phyloP scores from a whole-genome alignment of 2,113 vertebrate species.

The Pseudopodoces humilis region DNA sequence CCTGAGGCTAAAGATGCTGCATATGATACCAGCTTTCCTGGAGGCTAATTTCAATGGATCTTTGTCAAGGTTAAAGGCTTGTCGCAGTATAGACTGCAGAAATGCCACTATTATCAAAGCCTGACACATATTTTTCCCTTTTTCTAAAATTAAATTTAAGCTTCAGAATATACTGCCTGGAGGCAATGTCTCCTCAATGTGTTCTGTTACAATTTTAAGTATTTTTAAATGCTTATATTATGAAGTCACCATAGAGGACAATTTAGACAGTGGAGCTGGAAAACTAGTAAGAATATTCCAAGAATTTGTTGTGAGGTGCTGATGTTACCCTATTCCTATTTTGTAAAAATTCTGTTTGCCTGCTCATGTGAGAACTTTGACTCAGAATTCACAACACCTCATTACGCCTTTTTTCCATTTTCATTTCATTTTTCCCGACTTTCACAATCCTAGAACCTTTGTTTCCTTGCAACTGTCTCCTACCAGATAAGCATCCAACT shows the following conservation, averaged over 20 bases:
- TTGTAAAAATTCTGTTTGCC: not conserved
- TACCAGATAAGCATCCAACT: not conserved
- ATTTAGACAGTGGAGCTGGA: not conserved
- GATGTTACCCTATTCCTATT: not conserved
- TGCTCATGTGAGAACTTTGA: not conserved
- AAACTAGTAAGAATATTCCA: not conserved
- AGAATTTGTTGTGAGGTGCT: not conserved
- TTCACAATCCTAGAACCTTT: not conserved
- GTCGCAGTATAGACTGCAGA: not conserved
- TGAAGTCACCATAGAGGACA: not conserved
- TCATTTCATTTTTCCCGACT: not conserved
- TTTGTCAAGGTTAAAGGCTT: conserved; percentile 55
- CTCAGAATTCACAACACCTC: not conserved
- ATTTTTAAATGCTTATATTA: not conserved
- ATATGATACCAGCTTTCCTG: conserved; percentile 12
- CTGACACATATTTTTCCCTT: not conserved
- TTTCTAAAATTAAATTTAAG: not conserved
- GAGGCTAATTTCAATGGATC: conserved; percentile 22
- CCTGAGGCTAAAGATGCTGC: conserved; percentile 47
- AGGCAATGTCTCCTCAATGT: not conserved
- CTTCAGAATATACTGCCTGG: not conserved
- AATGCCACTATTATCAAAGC: not conserved
- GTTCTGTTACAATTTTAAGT: not conserved
- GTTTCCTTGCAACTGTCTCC: not conserved
- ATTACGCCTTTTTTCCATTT: not conserved